Base-by-base conservation (phyloP, 2,888 invertebrate species). In the Phania funesta region DNA sequence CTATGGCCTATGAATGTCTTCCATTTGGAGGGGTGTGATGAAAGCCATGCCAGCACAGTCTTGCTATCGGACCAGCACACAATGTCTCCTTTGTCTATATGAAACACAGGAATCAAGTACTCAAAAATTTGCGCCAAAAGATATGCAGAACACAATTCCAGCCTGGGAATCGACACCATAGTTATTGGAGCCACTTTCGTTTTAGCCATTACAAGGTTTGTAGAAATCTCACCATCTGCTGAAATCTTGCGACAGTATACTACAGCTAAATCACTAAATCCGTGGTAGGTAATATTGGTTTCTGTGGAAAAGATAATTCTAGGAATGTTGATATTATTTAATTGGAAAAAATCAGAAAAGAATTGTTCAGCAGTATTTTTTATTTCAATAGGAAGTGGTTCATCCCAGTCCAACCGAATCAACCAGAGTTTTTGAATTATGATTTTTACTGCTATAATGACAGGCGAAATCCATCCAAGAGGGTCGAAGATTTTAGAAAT, bases 11-110 rank as follows among this genome's bases (percentile, higher is more conserved):
- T 29, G 18, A 70, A 70, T 0, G 64, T 62, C 3, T 78, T 56
- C 77, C 70, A 78, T 38, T 78, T 64, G 1, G 48, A n/a, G 1
- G 70, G 64, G 9, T 70, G 70, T 8, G 60, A 58, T 35, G 68
- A 60, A 0, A 76, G 22, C 76, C 76, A 60, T 0, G 65, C 65
- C 38, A 75, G 35, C n/a, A 75, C 67, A 20, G 77, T 62, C 26
- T 77, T 77, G 35, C 71, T 78, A 13, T 64, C 68, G 0, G 70
- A 78, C 56, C 76, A 76, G 50, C 76, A 58, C 9, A 24, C 16
- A 35, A 65, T 35, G 1, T 56, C 4, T 18, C 4, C 20, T 38
- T 13, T 24, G 1, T 35, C 3, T 41, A 64, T 64, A 38, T 5
- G 9, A 16, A 74, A 3, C 20, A 54, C 48, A 1, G 26, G 13